Percentiles rank a stretch among this genome's conserved stretches.
Conservation (phyloP, 2,888 invertebrate species). For the Phasia obesa region DNA sequence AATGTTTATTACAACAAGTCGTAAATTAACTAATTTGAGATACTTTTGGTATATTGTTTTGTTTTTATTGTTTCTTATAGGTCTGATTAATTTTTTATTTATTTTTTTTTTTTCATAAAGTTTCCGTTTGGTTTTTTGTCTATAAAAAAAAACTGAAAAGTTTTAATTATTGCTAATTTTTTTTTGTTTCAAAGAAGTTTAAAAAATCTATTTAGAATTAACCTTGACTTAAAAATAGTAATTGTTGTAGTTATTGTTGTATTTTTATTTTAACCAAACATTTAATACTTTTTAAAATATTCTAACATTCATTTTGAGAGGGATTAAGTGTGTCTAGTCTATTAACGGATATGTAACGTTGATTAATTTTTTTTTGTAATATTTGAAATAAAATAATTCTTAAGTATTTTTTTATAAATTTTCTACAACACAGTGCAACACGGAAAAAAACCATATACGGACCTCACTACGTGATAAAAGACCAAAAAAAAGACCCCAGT, state of each 20-base stretch:
- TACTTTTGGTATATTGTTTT: not conserved
- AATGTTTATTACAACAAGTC: not conserved
- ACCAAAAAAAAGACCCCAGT: too few relatives aligned
- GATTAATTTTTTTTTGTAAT: not conserved
- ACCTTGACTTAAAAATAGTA: conserved; percentile 59
- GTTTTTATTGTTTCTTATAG: not conserved
- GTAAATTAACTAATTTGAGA: not conserved
- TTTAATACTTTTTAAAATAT: conserved; percentile 25
- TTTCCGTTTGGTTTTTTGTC: conserved; percentile 34
- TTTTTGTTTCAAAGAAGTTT: conserved; percentile 19
- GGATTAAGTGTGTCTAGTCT: conserved; percentile 2
- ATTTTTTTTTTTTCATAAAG: conserved; percentile 24
- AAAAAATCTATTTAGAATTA: conserved; percentile 57
- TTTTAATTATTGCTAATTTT: conserved; percentile 40
- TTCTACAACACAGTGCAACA: too few relatives aligned
- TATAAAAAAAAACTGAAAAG: conserved; percentile 3
- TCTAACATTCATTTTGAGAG: conserved; percentile 13
- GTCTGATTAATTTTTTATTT: not conserved
- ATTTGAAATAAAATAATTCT: too few relatives aligned
- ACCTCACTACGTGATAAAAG: too few relatives aligned
- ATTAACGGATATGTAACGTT: conserved; percentile 10
- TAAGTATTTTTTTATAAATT: too few relatives aligned
- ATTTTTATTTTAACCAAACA: conserved; percentile 14
- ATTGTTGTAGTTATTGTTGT: conserved; percentile 13
- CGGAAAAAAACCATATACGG: too few relatives aligned